Evolutionary conservation across 1,140 invertebrate genomes (phyloP).

Genomic region (Drosophila ohnishii): DNA sequence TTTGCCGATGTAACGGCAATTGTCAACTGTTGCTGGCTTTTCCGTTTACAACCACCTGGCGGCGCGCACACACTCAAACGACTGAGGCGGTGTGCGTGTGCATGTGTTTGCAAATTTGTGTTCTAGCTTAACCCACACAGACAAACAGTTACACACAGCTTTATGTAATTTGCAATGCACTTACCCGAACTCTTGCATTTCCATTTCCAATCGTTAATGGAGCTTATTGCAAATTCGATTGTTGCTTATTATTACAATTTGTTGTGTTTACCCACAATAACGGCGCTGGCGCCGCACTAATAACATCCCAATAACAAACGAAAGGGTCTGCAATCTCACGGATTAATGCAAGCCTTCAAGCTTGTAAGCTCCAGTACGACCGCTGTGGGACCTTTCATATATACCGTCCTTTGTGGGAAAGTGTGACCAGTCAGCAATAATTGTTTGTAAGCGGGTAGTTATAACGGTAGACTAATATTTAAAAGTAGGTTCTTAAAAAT

Average conservation of each 20-base stretch:
- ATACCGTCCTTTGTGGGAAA: background rate
- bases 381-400: too few species aligned
- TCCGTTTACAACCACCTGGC: conserved; percentile 27
- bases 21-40: conserved; percentile 65
- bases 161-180: conserved; percentile 44
- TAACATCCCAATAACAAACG: conserved; percentile 18
- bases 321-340: conserved; percentile 45
- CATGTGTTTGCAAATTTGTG: conserved; percentile 17
- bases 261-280: conserved; percentile 59
- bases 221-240: background rate
- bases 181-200: conserved; percentile 60
- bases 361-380: conserved; percentile 37
- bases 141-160: conserved; percentile 10
- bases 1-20: conserved; percentile 42
- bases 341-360: conserved; percentile 48
- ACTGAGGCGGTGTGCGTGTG: conserved; percentile 3
- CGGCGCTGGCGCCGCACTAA: conserved; percentile 10
- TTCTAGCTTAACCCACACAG: conserved; percentile 14
- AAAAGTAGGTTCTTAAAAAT: background rate
- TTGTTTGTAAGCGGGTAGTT: background rate
- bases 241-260: background rate
- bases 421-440: background rate
- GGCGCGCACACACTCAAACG: conserved; percentile 26
- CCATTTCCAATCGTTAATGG: conserved; percentile 1
- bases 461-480: background rate